Conservation (phyloP, 2,797 vertebrate species). For the Poecilia picta region DNA sequence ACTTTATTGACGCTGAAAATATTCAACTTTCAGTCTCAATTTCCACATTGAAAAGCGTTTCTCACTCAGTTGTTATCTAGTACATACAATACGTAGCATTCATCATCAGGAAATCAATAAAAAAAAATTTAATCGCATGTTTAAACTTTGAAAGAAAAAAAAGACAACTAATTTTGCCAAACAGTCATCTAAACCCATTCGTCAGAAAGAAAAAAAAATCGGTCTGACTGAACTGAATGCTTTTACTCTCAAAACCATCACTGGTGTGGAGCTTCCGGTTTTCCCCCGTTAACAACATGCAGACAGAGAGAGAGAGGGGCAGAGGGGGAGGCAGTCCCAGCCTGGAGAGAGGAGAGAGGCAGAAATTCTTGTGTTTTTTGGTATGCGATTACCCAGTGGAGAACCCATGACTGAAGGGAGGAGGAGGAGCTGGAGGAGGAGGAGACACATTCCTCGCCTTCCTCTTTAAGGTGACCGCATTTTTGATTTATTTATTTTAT, state of each 20-base stretch:
- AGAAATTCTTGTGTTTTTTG: slow-evolving; percentile 76
- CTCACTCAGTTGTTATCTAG: background rate
- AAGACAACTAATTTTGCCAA: background rate
- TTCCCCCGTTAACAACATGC: slow-evolving; percentile 21
- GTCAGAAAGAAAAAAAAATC: too few species aligned
- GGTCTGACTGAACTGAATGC: background rate
- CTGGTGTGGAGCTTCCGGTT: slow-evolving; percentile 23
- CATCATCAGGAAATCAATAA: background rate
- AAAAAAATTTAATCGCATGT: background rate
- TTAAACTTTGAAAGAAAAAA: background rate
- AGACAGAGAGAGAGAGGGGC: background rate
- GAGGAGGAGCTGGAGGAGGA: slow-evolving; percentile 49
- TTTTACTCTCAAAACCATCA: slow-evolving; percentile 38
- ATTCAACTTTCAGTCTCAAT: background rate
- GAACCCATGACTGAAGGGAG: slow-evolving; percentile 76
- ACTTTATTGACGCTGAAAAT: background rate
- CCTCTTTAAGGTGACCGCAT: slow-evolving; percentile 68
- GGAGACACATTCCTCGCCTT: slow-evolving; percentile 69
- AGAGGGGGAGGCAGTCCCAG: slow-evolving; percentile 39
- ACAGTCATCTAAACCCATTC: background rate
- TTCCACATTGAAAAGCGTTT: background rate
- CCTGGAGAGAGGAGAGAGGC: slow-evolving; percentile 62
- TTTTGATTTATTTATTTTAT: slow-evolving; percentile 22
- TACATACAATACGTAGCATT: background rate
- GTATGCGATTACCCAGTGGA: slow-evolving; percentile 73